Conservation (phyloP, 64 coral and sea anemone species). For the Montipora capricornis region DNA sequence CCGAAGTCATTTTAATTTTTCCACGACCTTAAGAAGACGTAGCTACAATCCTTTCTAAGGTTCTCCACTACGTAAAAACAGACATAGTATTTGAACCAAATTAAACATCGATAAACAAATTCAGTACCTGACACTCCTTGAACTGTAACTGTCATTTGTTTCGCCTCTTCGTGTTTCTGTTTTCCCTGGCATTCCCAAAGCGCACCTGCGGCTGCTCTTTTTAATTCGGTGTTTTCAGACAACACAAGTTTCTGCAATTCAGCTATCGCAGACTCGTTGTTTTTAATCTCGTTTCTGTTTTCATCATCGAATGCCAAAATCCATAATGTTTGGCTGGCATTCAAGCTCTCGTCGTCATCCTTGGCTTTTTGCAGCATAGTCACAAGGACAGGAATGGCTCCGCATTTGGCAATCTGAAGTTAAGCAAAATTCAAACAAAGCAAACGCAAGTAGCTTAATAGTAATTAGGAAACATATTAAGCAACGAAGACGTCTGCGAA, state of each 20-base stretch:
- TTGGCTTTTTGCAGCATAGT: conserved; percentile 54
- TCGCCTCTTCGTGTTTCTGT: conserved; percentile 45
- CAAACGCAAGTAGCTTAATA: no score
- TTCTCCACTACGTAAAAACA: no score
- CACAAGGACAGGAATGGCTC: conserved; percentile 54
- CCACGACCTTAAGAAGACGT: no score
- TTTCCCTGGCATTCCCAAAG: conserved; percentile 87
- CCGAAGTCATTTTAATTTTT: no score
- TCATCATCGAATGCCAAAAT: conserved; percentile 76
- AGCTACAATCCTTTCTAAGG: no score
- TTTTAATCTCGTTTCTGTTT: conserved; percentile 61
- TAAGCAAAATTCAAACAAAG: not conserved
- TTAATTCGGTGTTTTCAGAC: conserved; percentile 43
- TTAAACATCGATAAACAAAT: no score
- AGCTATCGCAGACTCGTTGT: not conserved
- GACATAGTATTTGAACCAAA: no score
- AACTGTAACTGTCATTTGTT: not conserved
- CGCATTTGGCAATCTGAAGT: conserved; percentile 68
- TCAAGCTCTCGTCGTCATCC: conserved; percentile 38
- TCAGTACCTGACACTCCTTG: not conserved
- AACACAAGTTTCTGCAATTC: conserved; percentile 42
- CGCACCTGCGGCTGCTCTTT: conserved; percentile 68
- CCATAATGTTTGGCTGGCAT: conserved; percentile 75
- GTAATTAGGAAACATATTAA: no score
- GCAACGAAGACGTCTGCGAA: no score